phyloP scores from a whole-genome alignment of 2,113 vertebrate genomes.

The Calypte anna region DNA sequence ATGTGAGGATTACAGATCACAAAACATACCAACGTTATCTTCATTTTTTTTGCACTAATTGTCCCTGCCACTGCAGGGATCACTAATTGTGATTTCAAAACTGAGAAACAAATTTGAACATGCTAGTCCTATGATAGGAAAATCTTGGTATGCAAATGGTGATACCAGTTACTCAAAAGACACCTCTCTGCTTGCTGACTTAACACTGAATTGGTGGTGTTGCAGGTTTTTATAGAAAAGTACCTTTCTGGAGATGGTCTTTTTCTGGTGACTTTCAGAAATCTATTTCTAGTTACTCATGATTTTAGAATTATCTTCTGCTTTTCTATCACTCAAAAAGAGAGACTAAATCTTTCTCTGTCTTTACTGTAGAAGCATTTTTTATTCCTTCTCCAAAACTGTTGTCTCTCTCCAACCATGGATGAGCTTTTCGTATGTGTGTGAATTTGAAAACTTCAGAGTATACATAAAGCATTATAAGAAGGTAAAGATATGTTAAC shows the following conservation, averaged over 20 bases:
- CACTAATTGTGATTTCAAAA: neutral
- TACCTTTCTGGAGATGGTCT: neutral
- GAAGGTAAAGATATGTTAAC: neutral
- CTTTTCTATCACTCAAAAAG: neutral
- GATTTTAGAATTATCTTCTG: neutral
- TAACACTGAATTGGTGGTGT: neutral
- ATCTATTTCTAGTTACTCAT: neutral
- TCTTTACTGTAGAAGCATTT: neutral
- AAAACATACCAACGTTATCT: neutral
- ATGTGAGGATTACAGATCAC: neutral
- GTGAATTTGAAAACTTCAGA: neutral
- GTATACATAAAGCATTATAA: neutral
- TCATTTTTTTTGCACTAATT: neutral
- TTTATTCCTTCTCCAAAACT: neutral
- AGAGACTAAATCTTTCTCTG: neutral
- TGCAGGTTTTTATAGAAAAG: neutral
- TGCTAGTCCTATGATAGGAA: neutral
- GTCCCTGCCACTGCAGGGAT: neutral
- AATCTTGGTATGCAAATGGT: neutral
- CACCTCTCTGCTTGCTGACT: neutral
- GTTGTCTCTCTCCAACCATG: neutral
- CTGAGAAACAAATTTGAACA: neutral
- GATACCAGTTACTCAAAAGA: neutral
- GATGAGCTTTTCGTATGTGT: neutral
- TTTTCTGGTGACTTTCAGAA: neutral